Evolutionary conservation across 2,113 vertebrate genomes (phyloP).

Genomic region (Oceanodroma tethys): DNA sequence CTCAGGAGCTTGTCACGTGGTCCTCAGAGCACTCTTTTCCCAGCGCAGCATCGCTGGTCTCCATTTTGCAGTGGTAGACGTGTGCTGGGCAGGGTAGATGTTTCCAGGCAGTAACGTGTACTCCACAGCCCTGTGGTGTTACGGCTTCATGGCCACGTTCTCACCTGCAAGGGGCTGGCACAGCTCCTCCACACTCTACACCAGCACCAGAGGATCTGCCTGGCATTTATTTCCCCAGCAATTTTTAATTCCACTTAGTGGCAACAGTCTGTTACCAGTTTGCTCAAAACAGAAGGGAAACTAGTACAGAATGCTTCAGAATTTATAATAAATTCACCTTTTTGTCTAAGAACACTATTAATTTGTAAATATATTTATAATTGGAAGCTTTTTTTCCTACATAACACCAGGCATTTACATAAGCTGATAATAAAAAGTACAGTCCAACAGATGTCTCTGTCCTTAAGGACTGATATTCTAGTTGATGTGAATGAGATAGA

Average conservation of each 20-base stretch:
- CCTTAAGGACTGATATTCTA: not conserved
- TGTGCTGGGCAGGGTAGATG: accelerated
- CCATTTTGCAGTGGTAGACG: accelerated
- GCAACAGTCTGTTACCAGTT: not conserved
- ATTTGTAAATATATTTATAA: not conserved
- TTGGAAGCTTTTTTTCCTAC: not conserved
- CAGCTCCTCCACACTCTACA: not conserved
- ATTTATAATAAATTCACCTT: not conserved
- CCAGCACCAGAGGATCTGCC: not conserved
- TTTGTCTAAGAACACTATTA: not conserved
- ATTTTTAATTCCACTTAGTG: not conserved
- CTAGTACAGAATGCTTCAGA: not conserved
- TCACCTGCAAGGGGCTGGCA: not conserved
- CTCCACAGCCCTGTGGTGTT: not conserved
- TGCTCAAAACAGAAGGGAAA: not conserved
- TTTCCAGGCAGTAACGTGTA: not conserved
- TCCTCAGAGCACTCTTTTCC: not conserved
- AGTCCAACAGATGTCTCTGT: not conserved
- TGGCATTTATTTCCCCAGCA: not conserved
- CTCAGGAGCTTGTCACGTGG: not conserved
- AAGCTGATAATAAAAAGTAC: not conserved
- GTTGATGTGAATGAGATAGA: not conserved
- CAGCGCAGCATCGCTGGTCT: not conserved
- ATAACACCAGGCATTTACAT: accelerated
- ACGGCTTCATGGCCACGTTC: not conserved